phyloP scores from a whole-genome alignment of 2,888 invertebrate species.

The Cartodere bifasciata region DNA sequence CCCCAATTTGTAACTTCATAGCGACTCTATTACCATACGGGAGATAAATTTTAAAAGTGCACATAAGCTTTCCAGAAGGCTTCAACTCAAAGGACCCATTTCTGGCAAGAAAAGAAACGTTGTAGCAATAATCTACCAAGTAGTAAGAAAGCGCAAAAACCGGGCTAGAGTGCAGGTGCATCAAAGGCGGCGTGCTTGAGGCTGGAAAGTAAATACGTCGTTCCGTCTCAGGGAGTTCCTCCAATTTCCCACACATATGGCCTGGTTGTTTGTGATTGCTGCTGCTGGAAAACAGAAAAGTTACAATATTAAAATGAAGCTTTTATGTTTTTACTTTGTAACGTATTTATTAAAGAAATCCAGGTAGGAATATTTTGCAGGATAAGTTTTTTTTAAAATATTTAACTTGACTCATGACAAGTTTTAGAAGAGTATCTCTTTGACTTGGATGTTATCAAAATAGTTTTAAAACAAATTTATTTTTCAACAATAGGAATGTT shows the following conservation, averaged over 20 bases:
- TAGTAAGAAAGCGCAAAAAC: slow-evolving; percentile 54
- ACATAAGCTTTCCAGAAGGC: slow-evolving; percentile 45
- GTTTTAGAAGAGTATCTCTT: no score
- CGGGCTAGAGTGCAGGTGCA: slow-evolving; percentile 49
- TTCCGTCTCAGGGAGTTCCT: slow-evolving; percentile 47
- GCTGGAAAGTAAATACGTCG: slow-evolving; percentile 47
- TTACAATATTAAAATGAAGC: no score
- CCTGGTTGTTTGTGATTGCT: slow-evolving; percentile 27
- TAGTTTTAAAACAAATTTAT: no score
- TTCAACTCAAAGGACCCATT: slow-evolving; percentile 55
- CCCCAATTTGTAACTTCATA: slow-evolving; percentile 46
- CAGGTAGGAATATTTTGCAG: no score
- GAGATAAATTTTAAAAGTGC: slow-evolving; percentile 55
- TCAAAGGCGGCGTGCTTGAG: slow-evolving; percentile 35
- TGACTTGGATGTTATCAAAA: no score
- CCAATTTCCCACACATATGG: slow-evolving; percentile 56
- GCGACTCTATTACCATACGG: slow-evolving; percentile 59
- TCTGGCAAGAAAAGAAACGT: slow-evolving; percentile 48
- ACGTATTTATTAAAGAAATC: no score
- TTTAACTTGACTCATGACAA: no score
- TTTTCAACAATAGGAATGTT: no score
- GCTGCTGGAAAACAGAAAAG: no score
- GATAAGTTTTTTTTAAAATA: no score
- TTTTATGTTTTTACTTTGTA: no score
- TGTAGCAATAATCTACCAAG: slow-evolving; percentile 59